A percentile compares a stretch with the other conserved stretches of the same genome.
Evolutionary conservation across 2,797 vertebrate genomes (phyloP).

Genomic region (Hylomyscus alleni): DNA sequence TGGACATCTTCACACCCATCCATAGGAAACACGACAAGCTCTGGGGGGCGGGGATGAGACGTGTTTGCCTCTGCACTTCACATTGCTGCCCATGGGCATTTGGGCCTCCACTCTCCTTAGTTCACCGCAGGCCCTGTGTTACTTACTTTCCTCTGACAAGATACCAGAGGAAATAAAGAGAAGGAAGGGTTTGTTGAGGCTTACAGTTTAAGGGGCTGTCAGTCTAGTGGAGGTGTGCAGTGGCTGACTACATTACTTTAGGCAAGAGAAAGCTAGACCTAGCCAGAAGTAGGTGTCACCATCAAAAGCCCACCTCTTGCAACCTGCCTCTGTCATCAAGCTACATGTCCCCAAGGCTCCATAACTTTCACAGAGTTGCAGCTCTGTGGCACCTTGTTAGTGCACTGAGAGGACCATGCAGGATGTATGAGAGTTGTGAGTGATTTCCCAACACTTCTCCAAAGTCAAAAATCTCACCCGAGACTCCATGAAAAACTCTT

Average conservation of each 20-base stretch:
- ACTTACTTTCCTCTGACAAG: background rate
- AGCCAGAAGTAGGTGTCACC: background rate
- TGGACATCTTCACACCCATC: constrained; percentile 89
- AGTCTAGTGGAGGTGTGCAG: background rate
- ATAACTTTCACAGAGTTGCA: background rate
- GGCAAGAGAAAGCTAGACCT: background rate
- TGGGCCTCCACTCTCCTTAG: constrained; percentile 91
- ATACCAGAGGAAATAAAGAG: background rate
- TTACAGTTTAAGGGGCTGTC: background rate
- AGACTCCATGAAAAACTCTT: background rate
- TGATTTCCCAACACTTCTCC: background rate
- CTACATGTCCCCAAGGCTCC: background rate
- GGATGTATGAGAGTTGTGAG: background rate
- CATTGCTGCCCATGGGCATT: constrained; percentile 88
- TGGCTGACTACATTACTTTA: background rate
- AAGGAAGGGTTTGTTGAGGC: background rate
- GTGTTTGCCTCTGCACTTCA: constrained; percentile 95
- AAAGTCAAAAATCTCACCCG: background rate
- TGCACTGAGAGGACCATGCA: background rate
- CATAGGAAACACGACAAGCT: constrained; percentile 95
- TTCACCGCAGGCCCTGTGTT: constrained; percentile 92
- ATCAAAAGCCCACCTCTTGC: background rate
- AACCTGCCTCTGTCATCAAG: background rate
- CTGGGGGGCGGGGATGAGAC: constrained; percentile 90
- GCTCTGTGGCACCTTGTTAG: too few species aligned